phyloP scores from a whole-genome alignment of 2,113 vertebrate species.

The Albula goreensis region DNA sequence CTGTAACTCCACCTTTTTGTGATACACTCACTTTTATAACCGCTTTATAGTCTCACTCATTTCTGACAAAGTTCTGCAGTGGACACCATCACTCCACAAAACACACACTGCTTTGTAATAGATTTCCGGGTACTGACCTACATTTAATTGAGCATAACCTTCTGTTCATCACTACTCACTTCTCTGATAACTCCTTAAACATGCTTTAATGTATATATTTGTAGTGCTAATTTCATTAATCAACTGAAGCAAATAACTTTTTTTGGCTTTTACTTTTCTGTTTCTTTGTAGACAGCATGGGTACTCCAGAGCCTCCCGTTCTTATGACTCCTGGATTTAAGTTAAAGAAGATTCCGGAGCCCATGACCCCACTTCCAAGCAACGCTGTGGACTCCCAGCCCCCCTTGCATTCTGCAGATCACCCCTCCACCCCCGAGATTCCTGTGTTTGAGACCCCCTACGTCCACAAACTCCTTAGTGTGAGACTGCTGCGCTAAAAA shows the following conservation, averaged over 20 bases:
- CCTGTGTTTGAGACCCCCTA: constrained; percentile 69
- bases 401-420: constrained; percentile 5
- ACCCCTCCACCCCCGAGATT: constrained; percentile 53
- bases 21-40: not conserved
- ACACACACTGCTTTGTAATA: not conserved
- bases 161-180: not conserved
- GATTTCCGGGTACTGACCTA: too few species aligned
- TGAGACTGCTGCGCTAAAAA: constrained; percentile 55
- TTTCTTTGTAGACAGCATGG: constrained; percentile 54
- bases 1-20: not conserved
- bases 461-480: constrained; percentile 64
- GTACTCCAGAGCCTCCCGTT: constrained; percentile 74
- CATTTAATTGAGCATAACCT: not conserved
- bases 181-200: not conserved
- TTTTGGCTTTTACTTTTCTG: not conserved
- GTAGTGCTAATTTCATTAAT: not conserved
- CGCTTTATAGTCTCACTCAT: not conserved
- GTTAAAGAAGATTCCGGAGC: constrained; percentile 50
- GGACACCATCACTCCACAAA: too few species aligned
- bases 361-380: constrained; percentile 38
- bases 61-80: too few species aligned
- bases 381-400: constrained; percentile 29
- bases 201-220: not conserved
- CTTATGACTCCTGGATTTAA: constrained; percentile 80
- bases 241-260: not conserved